Evolutionary conservation across 2,113 vertebrate genomes (phyloP).

Genomic region (Scalopus aquaticus): DNA sequence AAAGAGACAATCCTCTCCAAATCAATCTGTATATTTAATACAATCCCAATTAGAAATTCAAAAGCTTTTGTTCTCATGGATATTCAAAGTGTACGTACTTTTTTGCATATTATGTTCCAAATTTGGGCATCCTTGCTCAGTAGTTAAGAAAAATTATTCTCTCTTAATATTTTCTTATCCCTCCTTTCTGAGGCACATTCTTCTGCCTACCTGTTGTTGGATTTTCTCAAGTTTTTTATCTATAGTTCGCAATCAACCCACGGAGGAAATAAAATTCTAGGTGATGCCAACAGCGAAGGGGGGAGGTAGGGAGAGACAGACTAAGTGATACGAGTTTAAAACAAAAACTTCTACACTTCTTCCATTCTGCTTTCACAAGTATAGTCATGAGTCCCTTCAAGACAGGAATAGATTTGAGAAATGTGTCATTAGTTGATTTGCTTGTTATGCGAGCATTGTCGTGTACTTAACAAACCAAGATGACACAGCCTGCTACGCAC

Average conservation of each 20-base stretch:
- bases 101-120: not conserved
- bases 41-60: not conserved
- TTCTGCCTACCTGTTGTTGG: not conserved
- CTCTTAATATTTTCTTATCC: not conserved
- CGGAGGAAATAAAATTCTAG: no score
- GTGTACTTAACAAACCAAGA: no score
- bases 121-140: not conserved
- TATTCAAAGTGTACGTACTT: not conserved
- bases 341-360: rapidly evolving
- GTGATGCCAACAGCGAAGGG: no score
- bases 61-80: not conserved
- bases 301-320: no score
- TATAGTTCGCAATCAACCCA: no score
- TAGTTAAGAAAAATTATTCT: not conserved
- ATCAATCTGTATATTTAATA: not conserved
- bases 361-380: not conserved
- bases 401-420: not conserved
- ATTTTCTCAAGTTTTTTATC: not conserved
- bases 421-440: not conserved
- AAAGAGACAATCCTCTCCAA: not conserved
- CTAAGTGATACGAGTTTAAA: no score
- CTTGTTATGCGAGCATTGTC: not conserved
- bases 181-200: not conserved
- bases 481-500: no score
- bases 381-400: no score